Conservation (phyloP, 1,140 invertebrate genomes). For the Sinonovacula constricta region DNA sequence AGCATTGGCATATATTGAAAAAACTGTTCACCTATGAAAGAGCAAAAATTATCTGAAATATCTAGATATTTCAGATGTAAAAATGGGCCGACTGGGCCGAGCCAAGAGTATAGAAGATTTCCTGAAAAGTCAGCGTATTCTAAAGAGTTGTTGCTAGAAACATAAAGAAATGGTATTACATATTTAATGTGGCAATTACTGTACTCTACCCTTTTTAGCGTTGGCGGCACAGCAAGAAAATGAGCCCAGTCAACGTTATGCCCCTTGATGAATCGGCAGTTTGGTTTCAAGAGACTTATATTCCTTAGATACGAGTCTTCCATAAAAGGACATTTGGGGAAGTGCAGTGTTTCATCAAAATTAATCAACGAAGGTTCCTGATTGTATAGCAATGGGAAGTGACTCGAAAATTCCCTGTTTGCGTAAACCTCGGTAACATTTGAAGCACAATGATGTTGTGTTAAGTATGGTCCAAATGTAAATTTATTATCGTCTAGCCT, state of each 20-base stretch:
- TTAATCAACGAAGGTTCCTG: background rate
- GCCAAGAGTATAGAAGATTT: constrained; percentile 11
- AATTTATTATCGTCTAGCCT: constrained; percentile 31
- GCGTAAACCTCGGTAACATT: constrained; percentile 2
- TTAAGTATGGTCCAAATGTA: constrained; percentile 14
- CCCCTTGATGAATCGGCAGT: too few species aligned
- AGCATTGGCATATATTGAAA: background rate
- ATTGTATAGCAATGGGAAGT: background rate
- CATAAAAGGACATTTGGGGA: constrained; percentile 14
- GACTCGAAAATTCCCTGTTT: background rate
- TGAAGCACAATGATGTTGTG: background rate
- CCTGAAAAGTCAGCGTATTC: constrained; percentile 15
- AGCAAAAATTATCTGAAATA: constrained; percentile 22
- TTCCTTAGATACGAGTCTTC: background rate
- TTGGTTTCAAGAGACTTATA: too few species aligned
- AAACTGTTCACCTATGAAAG: background rate
- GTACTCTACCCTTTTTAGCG: background rate
- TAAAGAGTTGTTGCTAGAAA: background rate
- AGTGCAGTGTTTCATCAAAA: background rate
- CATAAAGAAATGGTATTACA: background rate
- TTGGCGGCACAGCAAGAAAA: too few species aligned
- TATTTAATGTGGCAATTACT: constrained; percentile 5
- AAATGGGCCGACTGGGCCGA: background rate
- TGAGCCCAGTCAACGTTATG: too few species aligned
- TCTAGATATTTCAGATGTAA: constrained; percentile 14